A percentile compares a stretch with the other conserved stretches of the same genome.
phyloP scores from a whole-genome alignment of 2,888 invertebrate species.

The Myopa tessellatipennis region DNA sequence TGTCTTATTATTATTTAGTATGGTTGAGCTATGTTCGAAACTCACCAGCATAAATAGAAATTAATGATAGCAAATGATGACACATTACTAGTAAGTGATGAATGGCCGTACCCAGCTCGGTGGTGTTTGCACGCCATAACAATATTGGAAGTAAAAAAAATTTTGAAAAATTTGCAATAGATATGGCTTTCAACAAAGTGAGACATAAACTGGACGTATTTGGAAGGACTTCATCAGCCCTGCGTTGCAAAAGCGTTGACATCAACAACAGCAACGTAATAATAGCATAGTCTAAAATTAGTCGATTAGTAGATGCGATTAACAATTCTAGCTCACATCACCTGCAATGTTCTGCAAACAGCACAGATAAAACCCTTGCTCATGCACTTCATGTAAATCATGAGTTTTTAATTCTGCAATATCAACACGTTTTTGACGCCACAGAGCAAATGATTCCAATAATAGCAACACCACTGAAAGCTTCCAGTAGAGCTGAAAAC shows the following conservation, averaged over 20 bases:
- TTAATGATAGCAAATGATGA: constrained; percentile 75
- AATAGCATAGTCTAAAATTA: constrained; percentile 55
- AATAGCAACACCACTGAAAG: constrained; percentile 80
- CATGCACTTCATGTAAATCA: constrained; percentile 69
- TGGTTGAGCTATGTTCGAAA: background rate
- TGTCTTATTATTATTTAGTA: too few species aligned
- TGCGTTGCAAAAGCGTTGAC: constrained; percentile 6
- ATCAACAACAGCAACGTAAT: constrained; percentile 51
- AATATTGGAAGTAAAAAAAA: constrained; percentile 74
- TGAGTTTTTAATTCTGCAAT: constrained; percentile 53
- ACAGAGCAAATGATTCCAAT: constrained; percentile 83
- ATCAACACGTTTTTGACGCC: constrained; percentile 67
- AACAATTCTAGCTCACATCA: constrained; percentile 39
- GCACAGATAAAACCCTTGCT: constrained; percentile 73
- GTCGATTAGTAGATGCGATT: background rate
- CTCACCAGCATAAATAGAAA: constrained; percentile 75
- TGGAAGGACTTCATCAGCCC: constrained; percentile 42
- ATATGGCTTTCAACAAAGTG: constrained; percentile 71
- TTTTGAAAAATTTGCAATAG: constrained; percentile 73
- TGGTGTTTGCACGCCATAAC: constrained; percentile 72
- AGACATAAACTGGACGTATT: constrained; percentile 31
- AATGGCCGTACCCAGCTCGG: constrained; percentile 63
- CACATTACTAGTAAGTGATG: constrained; percentile 74
- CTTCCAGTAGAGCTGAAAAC: constrained; percentile 78
- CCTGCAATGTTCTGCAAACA: constrained; percentile 69